Evolutionary conservation across 2,797 vertebrate genomes (phyloP), one percentile per base, ranked within the genome.

Genomic region (Danio jaintianensis): DNA sequence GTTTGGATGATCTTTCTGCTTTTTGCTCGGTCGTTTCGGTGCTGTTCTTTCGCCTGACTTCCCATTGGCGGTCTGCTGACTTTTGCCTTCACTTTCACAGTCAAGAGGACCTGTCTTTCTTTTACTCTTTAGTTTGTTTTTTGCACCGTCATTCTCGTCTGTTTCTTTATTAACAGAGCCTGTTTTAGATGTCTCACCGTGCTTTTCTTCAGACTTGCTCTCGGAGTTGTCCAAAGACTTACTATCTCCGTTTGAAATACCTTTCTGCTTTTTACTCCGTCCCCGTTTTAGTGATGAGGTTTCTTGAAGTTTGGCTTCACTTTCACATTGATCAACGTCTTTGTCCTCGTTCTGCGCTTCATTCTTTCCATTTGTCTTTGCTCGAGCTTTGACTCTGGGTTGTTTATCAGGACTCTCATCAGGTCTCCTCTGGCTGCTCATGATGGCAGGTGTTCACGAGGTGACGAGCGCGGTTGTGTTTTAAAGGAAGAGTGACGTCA

Each of bases 41-140:
- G 3, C 11, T 0, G 6, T 10, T 75, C 0, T 45, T 55, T 70
- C 29, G 2, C 22, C 0, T 12, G 15, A 12, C 5, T 29, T 29
- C n/a, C 16, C 7, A n/a, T 66, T 18, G 0, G 43, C 56, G 10
- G 13, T 15, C 12, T 69, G 45, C 43, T 18, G 0, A 13, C 20
- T 5, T 40, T 42, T 75, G 81, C 4, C 5, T 58, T 66, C 75
- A 15, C 75, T n/a, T 88, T 7, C 82, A 76, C 11, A 4, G 11
- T 52, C 59, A 5, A 4, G 11, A 5, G 20, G 43, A 29, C 16
- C 16, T 53, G 12, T 42, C 38, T 2, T 2, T 13, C 55, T 66
- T 84, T 88, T 81, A 83, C 0, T 45, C 58, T 43, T 82, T 36
- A 89, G 91, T 91, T 4, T 9, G 67, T 4, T 16, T 2, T 29